Evolutionary conservation across 2,113 vertebrate genomes (phyloP).

Genomic region (Petaurus breviceps): DNA sequence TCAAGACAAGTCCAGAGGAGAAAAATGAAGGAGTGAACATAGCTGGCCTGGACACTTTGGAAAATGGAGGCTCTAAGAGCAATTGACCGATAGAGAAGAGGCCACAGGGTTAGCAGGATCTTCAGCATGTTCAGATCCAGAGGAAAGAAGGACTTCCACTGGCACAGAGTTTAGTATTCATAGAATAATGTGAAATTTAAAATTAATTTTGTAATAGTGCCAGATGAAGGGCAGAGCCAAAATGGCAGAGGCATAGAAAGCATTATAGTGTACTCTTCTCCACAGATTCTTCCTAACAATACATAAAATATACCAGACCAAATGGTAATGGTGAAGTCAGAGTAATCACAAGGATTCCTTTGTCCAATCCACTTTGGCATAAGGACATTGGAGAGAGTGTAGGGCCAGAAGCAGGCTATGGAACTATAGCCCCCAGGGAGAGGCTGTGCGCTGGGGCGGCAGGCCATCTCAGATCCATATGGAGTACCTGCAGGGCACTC

Average conservation of each 20-base stretch:
- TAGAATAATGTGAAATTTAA: not conserved
- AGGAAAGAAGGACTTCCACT: not conserved
- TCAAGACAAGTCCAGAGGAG: not conserved
- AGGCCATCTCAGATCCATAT: not conserved
- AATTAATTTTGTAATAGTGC: not conserved
- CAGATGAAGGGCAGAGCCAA: not conserved
- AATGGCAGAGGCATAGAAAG: not conserved
- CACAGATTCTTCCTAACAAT: not conserved
- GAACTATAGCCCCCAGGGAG: too few relatives aligned
- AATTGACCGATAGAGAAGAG: not conserved
- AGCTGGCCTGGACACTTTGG: not conserved
- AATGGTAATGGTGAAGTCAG: not conserved
- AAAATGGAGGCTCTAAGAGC: not conserved
- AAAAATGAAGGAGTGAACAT: not conserved
- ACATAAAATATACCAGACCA: not conserved
- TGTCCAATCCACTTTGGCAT: not conserved
- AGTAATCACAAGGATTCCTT: not conserved
- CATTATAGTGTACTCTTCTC: not conserved
- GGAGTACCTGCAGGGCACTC: not conserved
- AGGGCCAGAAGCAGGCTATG: not conserved
- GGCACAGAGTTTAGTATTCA: too few relatives aligned
- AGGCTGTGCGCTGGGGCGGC: not conserved
- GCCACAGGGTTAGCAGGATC: not conserved
- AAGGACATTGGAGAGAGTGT: not conserved
- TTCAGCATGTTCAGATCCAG: not conserved